Evolutionary conservation across 2,888 invertebrate genomes (phyloP).

Genomic region (Latrodectus elegans): DNA sequence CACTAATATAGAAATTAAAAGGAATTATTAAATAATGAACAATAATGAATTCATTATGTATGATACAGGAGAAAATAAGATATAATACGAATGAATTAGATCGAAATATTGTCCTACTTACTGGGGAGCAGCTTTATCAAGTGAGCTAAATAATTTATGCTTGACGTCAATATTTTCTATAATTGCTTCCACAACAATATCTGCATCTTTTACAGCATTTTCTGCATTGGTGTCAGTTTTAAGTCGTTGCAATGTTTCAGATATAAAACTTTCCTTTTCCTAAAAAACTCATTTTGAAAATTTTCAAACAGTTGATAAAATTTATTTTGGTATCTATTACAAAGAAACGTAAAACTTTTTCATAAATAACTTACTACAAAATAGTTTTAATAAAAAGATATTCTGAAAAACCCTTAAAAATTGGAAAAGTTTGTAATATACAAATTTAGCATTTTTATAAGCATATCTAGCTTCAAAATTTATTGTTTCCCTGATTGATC

Average conservation of each 20-base stretch:
- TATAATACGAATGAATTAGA: background rate
- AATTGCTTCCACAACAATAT: conserved; percentile 89
- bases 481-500: too few species aligned
- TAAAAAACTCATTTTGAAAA: conserved; percentile 69
- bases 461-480: too few species aligned
- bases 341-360: background rate
- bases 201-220: conserved; percentile 81
- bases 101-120: conserved; percentile 18
- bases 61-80: background rate
- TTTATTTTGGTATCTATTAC: background rate
- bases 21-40: too few species aligned
- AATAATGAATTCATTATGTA: too few species aligned
- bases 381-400: background rate
- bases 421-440: too few species aligned
- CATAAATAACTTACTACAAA: background rate
- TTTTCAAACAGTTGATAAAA: too few species aligned
- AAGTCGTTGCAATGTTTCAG: conserved; percentile 80
- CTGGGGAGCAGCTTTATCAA: conserved; percentile 79
- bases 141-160: conserved; percentile 83
- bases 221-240: conserved; percentile 80
- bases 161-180: conserved; percentile 87
- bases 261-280: conserved; percentile 82
- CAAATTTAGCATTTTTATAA: too few species aligned
- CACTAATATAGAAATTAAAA: too few species aligned
- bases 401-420: too few species aligned